Evolutionary conservation across 2,888 invertebrate genomes (phyloP), one percentile per base, ranked within the genome.

Genomic region (Ichneumon xanthorius): DNA sequence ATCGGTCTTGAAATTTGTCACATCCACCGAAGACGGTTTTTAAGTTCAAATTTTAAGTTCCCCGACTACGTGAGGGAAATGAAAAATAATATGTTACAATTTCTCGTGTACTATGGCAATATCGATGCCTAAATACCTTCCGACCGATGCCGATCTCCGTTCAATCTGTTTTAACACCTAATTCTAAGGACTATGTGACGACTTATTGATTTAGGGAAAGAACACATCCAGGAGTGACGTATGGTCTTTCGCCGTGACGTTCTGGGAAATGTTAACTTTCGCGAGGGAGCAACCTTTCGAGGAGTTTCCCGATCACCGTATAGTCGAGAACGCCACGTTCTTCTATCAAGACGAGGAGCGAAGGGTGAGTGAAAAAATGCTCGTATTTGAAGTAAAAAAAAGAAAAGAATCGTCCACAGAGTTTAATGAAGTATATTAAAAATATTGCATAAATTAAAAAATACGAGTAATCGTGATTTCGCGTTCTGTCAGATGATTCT

Each of bases 181-280:
- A 22, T 53, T 37, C 26, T 65, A 5, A 65, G 16, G 1, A 37
- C 4, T 22, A 22, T 53, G 37, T 26, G 63, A 33, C 14, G 37
- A 65, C 33, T 75, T 7, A 63, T 80, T 16, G 11, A 70, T 95
- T 61, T 94, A 97, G 97, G 97, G 96, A 75, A 97, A 97, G 94
- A 97, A 96, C 93, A 96, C 97, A 50, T 96, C 96, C 72, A 97
- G 97, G 94, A 97, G 97, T 89, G 98, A 98, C 94, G 97, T 98
- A 65, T 98, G 98, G 98, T 96, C 97, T 77, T 98, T 98, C 92
- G 98, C 97, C 65, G 97, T 98, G 81, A 97, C 97, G 72, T 95
- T 98, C 87, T 98, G 98, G 97, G 98, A 98, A 94, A 96, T 98
- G 88, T 95, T 98, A 92, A 97, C 97, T 55, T 97, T 97, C 93